These are phyloP conservation scores for Nemurella pictetii DNA, from an alignment of 2,888 invertebrate species.

Conservation along the genomic window DNA sequence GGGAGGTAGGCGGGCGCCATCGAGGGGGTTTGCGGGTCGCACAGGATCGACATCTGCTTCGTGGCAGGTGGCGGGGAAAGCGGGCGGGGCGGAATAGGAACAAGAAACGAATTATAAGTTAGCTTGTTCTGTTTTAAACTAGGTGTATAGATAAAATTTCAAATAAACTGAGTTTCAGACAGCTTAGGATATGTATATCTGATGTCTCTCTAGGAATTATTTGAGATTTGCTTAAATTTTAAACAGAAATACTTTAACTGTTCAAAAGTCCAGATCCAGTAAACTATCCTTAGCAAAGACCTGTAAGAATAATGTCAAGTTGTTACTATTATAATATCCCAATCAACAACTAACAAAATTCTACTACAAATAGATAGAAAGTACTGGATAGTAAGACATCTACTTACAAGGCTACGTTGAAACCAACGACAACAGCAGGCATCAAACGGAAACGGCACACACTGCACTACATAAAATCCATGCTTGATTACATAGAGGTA, in stretches of 20 bases:
- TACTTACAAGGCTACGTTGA: not conserved
- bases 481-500: not conserved
- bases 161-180: not conserved
- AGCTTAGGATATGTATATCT: not conserved
- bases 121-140: not conserved
- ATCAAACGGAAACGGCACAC: not conserved
- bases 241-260: slow-evolving; percentile 17
- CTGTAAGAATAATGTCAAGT: slow-evolving; percentile 39
- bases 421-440: not conserved
- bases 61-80: not conserved
- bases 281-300: slow-evolving; percentile 42
- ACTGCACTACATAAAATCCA: not conserved
- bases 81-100: slow-evolving; percentile 21
- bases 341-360: not conserved
- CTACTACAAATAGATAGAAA: not conserved
- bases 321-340: not conserved
- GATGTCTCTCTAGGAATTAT: not conserved
- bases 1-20: slow-evolving; percentile 47
- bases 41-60: slow-evolving; percentile 41
- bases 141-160: not conserved
- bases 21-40: slow-evolving; percentile 45
- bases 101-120: slow-evolving; percentile 14
- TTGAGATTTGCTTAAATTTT: not conserved
- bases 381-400: not conserved
- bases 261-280: slow-evolving; percentile 38